phyloP scores from a whole-genome alignment of 1,140 invertebrate genomes.

The Zaprionus africanus region DNA sequence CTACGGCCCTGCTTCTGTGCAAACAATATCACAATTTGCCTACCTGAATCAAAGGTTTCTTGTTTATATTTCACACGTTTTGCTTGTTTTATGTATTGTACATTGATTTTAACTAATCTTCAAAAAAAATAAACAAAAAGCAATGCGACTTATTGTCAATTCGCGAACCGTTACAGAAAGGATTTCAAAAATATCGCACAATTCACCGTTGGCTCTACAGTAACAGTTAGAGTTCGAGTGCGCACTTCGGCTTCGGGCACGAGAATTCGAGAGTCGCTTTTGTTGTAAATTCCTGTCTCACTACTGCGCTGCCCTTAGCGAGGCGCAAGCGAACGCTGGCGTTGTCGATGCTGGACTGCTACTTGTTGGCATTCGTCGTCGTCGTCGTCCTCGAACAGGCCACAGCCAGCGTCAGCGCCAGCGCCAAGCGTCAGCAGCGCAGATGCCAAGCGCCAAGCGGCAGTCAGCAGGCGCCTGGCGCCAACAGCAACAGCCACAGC shows the following conservation, averaged over 20 bases:
- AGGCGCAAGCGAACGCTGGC: conserved; percentile 58
- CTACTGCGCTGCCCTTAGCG: conserved; percentile 36
- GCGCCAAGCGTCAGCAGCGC: conserved; percentile 5
- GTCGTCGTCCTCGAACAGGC: conserved; percentile 40
- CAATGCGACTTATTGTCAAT: not conserved
- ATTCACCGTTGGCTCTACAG: conserved; percentile 6
- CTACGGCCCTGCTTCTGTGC: no score
- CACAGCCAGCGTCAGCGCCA: conserved; percentile 37
- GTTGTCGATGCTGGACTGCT: conserved; percentile 68
- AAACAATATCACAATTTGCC: not conserved
- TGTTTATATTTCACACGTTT: conserved; percentile 2
- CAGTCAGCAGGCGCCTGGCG: not conserved
- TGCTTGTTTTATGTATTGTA: not conserved
- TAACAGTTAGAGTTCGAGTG: not conserved
- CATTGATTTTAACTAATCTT: not conserved
- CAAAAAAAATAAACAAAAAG: not conserved
- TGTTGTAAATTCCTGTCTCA: conserved; percentile 18
- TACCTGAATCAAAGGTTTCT: not conserved
- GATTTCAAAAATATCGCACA: conserved; percentile 1
- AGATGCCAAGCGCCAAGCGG: conserved; percentile 40
- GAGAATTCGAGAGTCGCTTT: conserved; percentile 4
- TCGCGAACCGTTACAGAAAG: not conserved
- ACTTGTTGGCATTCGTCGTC: conserved; percentile 59
- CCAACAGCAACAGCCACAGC: conserved; percentile 19
- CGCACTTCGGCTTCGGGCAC: not conserved